Evolutionary conservation across 1,140 invertebrate genomes (phyloP), one percentile per base, ranked within the genome.

Genomic region (Platorchestia sp.): DNA sequence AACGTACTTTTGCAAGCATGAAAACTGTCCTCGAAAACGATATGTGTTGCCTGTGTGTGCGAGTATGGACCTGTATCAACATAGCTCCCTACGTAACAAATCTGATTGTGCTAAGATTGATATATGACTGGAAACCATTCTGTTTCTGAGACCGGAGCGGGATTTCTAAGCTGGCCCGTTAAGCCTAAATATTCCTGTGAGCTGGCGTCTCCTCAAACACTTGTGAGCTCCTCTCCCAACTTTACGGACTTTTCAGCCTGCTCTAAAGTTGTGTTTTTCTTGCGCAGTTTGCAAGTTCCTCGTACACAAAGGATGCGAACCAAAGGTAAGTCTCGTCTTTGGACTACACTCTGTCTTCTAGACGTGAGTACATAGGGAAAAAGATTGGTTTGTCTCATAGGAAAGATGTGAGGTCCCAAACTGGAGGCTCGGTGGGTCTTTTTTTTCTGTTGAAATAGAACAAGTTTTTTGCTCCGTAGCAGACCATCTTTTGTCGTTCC

Each of bases 271-370:
- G 95, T 96, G 5, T 95, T 96, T 97, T 96, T 97, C 97, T 97
- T 95, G 98, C 98, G 96, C 98, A 98, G 98, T 98, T 90, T 98
- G 98, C 97, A 98, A 98, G 97, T 98, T 98, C 97, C 98, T 98
- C 96, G 98, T 98, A 97, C 98, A 98, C 97, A 98, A 98, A 96
- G 97, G 97, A 40, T 98, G 98, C 97, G 98, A 98, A 97, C 98
- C 97, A 96, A 98, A 98, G 98, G 98, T 98, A 97, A 97, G 98
- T 53, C 87, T 42, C 43, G n/a, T 89, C 22, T 42, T 41, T 7
- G 36, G 87, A 89, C n/a, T 3, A 22, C 87, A 5, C 43, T 89
- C 36, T 89, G 3, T 3, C 87, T 42, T 27, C 1, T 22, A 22
- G 36, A 75, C 27, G 59, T 75, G 27, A 75, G 59, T 75, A 75